Conservation (phyloP, 92 coral and sea anemone species). For the Actinernus sp. region DNA sequence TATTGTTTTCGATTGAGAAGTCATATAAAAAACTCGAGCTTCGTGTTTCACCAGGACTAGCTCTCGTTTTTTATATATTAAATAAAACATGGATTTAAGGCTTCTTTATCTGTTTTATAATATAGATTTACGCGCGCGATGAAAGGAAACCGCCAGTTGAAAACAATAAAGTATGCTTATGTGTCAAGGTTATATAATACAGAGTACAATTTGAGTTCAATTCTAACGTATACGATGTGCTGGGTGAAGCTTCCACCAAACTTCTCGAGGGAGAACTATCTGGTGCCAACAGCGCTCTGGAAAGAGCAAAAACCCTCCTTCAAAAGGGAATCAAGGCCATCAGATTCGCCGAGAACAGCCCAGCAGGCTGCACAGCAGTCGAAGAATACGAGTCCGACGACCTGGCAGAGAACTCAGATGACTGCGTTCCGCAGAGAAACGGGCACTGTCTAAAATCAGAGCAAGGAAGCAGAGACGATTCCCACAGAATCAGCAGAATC, state of each 20-base stretch:
- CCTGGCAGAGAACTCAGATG: slow-evolving; percentile 44
- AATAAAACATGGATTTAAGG: too few species aligned
- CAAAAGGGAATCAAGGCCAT: slow-evolving; percentile 21
- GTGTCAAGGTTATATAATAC: too few species aligned
- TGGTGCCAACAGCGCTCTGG: not conserved
- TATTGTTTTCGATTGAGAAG: too few species aligned
- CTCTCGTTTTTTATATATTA: too few species aligned
- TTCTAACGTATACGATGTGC: not conserved
- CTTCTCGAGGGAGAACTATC: not conserved
- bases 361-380: slow-evolving; percentile 45
- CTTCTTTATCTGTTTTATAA: too few species aligned
- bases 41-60: too few species aligned
- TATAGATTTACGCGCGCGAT: too few species aligned
- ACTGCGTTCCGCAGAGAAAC: slow-evolving; percentile 49
- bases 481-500: not conserved
- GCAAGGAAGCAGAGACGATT: slow-evolving; percentile 3
- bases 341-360: slow-evolving; percentile 44
- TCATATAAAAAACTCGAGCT: too few species aligned
- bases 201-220: too few species aligned
- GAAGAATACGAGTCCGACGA: slow-evolving; percentile 48
- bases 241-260: not conserved
- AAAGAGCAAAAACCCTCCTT: not conserved
- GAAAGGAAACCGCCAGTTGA: too few species aligned
- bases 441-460: slow-evolving; percentile 32
- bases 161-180: too few species aligned